These are phyloP conservation scores for Stictonetta naevosa DNA, from an alignment of 2,113 vertebrate genomes.

Conservation along the genomic window DNA sequence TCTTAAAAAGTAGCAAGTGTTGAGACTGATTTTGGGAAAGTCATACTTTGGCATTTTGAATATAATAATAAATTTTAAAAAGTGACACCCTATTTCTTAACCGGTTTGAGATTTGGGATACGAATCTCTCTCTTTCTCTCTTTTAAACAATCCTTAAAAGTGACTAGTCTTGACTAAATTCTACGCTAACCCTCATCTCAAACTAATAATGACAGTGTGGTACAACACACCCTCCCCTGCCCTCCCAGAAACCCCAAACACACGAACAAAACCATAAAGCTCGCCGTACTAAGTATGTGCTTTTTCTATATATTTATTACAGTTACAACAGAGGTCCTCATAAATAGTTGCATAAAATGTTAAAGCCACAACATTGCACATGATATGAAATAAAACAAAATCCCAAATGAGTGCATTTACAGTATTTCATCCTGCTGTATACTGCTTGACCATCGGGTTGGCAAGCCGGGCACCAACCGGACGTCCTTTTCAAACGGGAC, in stretches of 20 bases:
- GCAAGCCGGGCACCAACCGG: slow-evolving; percentile 51
- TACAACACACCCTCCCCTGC: slow-evolving; percentile 30
- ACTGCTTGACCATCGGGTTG: slow-evolving; percentile 74
- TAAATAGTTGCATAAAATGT: slow-evolving; percentile 99
- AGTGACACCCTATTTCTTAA: slow-evolving; percentile 71
- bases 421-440: slow-evolving; percentile 86
- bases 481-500: slow-evolving; percentile 69
- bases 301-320: slow-evolving; percentile 99
- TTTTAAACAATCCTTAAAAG: slow-evolving; percentile 71
- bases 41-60: slow-evolving; percentile 84
- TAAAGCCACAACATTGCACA: slow-evolving; percentile 99
- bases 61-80: slow-evolving; percentile 68
- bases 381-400: slow-evolving; percentile 89
- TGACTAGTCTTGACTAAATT: slow-evolving; percentile 64
- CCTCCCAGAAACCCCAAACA: slow-evolving; percentile 63
- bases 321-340: slow-evolving; percentile 98
- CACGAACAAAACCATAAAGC: slow-evolving; percentile 90
- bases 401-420: slow-evolving; percentile 94
- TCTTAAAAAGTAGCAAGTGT: slow-evolving; percentile 75
- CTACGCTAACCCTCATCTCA: slow-evolving; percentile 73
- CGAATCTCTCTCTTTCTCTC: slow-evolving; percentile 16
- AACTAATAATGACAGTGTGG: slow-evolving; percentile 78
- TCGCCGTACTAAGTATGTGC: slow-evolving; percentile 90
- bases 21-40: slow-evolving; percentile 70
- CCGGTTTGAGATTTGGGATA: slow-evolving; percentile 72